Base-by-base conservation (phyloP, 1,140 invertebrate genomes). In the Phortica variegata region DNA sequence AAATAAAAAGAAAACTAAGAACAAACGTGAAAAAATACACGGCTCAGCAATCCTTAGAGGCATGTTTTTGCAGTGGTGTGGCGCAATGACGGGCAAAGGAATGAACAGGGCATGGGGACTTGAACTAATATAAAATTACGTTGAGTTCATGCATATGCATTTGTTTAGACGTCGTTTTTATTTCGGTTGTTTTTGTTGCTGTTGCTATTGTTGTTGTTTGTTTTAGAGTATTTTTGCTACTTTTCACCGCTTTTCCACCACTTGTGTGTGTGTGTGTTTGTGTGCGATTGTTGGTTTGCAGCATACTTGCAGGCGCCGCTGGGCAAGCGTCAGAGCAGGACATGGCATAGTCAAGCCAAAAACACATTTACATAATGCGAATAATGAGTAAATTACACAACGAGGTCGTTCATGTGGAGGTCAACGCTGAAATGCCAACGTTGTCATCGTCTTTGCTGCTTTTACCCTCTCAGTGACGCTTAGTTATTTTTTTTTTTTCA, bases 301-400 rank as follows among this genome's bases (percentile, higher is more conserved):
- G 52, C 32, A 47, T 33, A 39, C 46, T 47, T 36, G 26, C 43
- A 26, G 19, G 49, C 43, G 43, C 46, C 47, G n/a, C n/a, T n/a
- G n/a, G n/a, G n/a, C n/a, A n/a, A n/a, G n/a, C n/a, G n/a, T n/a
- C n/a, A n/a, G n/a, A n/a, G n/a, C n/a, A n/a, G n/a, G n/a, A n/a
- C n/a, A n/a, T n/a, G n/a, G n/a, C n/a, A n/a, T n/a, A n/a, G n/a
- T n/a, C n/a, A n/a, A 26, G 23, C 5, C 23, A 26, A 26, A 5
- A 26, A 5, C 5, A 37, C 23, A 29, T 19, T 58, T 53, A 58
- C 55, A 46, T 49, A 53, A 58, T 58, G 10, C 23, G 23, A 26
- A 65, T 65, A 65, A 65, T 65, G 61, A 65, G 61, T 68, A 68
- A 68, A 68, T 68, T 68, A 68, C 60, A 68, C 60, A 65, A 65